phyloP scores from a whole-genome alignment of 2,797 vertebrate species.

The Antrozous pallidus region DNA sequence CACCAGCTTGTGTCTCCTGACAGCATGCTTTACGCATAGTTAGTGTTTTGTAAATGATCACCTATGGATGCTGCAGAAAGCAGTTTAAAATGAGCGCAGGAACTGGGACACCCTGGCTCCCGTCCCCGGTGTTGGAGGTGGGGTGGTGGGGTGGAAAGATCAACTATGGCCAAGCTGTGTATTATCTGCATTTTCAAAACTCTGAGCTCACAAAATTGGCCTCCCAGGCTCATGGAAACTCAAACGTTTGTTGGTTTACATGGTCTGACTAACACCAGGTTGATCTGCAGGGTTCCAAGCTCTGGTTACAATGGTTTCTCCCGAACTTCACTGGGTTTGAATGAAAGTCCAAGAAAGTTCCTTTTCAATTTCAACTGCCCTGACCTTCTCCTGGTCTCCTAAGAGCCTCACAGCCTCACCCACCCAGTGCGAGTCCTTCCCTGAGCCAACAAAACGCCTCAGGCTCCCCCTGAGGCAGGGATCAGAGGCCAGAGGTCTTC shows the following conservation, averaged over 20 bases:
- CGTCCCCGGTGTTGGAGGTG: neutral
- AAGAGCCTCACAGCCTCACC: too few species aligned
- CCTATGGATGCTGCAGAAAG: neutral
- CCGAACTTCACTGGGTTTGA: neutral
- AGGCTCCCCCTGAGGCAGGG: neutral
- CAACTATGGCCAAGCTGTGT: neutral
- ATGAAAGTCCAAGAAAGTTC: neutral
- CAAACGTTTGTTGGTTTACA: neutral
- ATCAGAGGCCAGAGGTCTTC: neutral
- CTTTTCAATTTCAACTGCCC: neutral
- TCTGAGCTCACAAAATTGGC: neutral
- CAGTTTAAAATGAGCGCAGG: neutral
- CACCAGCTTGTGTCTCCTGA: neutral
- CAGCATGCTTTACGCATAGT: neutral
- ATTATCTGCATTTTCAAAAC: neutral
- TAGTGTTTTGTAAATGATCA: neutral
- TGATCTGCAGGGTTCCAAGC: neutral
- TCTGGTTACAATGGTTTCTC: neutral
- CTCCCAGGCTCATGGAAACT: neutral
- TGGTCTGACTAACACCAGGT: neutral
- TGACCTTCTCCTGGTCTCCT: neutral
- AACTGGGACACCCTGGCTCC: neutral
- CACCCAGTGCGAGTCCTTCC: neutral
- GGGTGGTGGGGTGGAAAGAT: neutral
- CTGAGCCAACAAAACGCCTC: neutral